phyloP scores from a whole-genome alignment of 2,888 invertebrate species.

The Neoascia interrupta region DNA sequence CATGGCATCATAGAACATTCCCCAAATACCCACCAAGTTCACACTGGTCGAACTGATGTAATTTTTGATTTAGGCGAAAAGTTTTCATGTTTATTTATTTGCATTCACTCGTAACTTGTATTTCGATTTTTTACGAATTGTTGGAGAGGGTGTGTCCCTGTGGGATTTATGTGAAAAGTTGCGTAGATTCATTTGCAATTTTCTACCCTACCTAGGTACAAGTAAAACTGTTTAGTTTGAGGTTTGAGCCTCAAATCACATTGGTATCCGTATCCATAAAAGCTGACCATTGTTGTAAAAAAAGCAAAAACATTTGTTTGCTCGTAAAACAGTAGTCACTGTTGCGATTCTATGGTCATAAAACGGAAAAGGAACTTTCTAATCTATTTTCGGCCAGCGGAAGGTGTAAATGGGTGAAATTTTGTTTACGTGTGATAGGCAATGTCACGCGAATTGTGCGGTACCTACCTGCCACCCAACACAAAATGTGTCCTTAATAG shows the following conservation, averaged over 20 bases:
- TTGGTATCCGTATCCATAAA: constrained; percentile 55
- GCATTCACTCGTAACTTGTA: constrained; percentile 52
- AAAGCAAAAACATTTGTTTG: constrained; percentile 46
- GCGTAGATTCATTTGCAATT: constrained; percentile 41
- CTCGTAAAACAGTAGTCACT: constrained; percentile 59
- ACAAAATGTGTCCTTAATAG: neutral
- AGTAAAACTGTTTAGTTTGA: constrained; percentile 48
- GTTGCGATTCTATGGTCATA: constrained; percentile 57
- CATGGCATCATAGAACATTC: neutral
- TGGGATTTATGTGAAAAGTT: constrained; percentile 61
- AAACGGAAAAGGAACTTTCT: constrained; percentile 56
- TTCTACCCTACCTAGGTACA: too few species aligned
- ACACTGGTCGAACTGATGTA: constrained; percentile 24
- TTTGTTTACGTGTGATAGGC: constrained; percentile 23
- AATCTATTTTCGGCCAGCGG: constrained; percentile 56
- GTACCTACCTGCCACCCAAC: neutral
- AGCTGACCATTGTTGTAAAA: constrained; percentile 39
- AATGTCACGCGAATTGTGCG: constrained; percentile 47
- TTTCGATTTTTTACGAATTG: constrained; percentile 21
- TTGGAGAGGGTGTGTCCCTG: constrained; percentile 42
- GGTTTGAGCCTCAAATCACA: constrained; percentile 50
- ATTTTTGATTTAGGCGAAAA: constrained; percentile 67
- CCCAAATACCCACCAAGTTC: neutral
- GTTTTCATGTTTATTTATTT: constrained; percentile 67
- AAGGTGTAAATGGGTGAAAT: constrained; percentile 62